Percentiles rank a stretch among this genome's conserved stretches.
Evolutionary conservation across 2,113 vertebrate genomes (phyloP).

Genomic region (Lanius collurio): DNA sequence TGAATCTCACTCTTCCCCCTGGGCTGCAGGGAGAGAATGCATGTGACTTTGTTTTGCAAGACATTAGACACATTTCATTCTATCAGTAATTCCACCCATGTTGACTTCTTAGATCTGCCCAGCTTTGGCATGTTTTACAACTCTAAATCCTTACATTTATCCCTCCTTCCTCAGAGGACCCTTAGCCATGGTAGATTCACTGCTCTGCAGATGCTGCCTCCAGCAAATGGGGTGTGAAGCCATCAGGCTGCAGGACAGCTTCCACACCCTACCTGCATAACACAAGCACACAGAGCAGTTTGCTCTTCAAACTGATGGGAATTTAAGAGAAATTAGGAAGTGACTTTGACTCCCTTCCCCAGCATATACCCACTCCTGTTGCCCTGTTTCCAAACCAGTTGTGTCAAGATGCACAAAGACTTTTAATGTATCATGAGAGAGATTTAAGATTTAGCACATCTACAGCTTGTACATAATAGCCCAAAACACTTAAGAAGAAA

Average conservation of each 20-base stretch:
- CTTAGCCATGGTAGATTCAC: background rate
- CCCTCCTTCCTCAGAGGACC: background rate
- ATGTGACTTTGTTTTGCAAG: background rate
- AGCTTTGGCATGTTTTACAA: background rate
- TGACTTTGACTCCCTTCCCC: background rate
- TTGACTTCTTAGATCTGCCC: background rate
- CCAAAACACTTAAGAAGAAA: background rate
- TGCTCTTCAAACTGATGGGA: background rate
- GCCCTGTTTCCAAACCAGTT: background rate
- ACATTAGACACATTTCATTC: background rate
- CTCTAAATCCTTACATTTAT: background rate
- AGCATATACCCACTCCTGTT: background rate
- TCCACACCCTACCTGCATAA: fast-evolving
- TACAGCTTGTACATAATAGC: background rate
- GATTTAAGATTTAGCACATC: background rate
- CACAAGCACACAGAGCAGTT: background rate
- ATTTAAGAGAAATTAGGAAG: background rate
- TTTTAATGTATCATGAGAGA: background rate
- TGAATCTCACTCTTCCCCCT: background rate
- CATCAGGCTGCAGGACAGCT: background rate
- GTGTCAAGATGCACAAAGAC: background rate
- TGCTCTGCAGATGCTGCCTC: background rate
- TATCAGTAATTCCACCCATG: background rate
- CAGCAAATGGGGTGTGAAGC: background rate
- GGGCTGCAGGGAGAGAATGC: fast-evolving